These are phyloP conservation scores for Andrena minutula DNA, from an alignment of 2,888 invertebrate genomes.

Conservation along the genomic window DNA sequence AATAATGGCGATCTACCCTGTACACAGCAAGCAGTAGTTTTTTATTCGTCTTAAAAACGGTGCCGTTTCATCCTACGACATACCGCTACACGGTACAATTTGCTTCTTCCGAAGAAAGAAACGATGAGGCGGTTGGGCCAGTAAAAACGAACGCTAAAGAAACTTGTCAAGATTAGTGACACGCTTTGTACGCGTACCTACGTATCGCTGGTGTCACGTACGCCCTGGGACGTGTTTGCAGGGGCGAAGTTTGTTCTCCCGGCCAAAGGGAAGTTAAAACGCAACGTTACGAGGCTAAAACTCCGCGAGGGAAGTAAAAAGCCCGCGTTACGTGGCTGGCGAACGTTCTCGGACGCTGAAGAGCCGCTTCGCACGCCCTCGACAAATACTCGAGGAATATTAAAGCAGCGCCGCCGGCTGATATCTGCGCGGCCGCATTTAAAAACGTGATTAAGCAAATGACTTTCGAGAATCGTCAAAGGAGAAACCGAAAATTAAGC, in stretches of 20 bases:
- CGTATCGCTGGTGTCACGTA: slow-evolving; percentile 23
- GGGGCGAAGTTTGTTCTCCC: slow-evolving; percentile 9
- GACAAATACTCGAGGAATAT: slow-evolving; percentile 12
- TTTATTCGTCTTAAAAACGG: too few species aligned
- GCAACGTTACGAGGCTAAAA: slow-evolving; percentile 17
- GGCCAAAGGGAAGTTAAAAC: slow-evolving; percentile 2
- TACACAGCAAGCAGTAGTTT: too few species aligned
- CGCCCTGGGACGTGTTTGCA: slow-evolving; percentile 5
- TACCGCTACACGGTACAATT: too few species aligned
- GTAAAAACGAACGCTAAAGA: background rate
- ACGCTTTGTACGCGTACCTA: slow-evolving; percentile 7
- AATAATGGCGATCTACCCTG: too few species aligned
- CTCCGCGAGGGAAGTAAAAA: slow-evolving; percentile 9
- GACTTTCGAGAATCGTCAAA: background rate
- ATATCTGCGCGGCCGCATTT: background rate
- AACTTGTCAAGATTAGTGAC: slow-evolving; percentile 19
- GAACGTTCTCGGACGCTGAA: background rate
- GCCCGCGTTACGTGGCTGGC: background rate
- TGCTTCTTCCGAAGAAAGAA: background rate
- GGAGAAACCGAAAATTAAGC: background rate
- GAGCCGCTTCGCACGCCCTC: background rate
- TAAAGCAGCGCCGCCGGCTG: slow-evolving; percentile 1
- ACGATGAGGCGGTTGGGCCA: background rate
- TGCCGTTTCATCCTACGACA: too few species aligned
- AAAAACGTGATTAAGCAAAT: slow-evolving; percentile 20